Evolutionary conservation across 2,888 invertebrate genomes (phyloP).

Genomic region (Hirtodrosophila trivittata): DNA sequence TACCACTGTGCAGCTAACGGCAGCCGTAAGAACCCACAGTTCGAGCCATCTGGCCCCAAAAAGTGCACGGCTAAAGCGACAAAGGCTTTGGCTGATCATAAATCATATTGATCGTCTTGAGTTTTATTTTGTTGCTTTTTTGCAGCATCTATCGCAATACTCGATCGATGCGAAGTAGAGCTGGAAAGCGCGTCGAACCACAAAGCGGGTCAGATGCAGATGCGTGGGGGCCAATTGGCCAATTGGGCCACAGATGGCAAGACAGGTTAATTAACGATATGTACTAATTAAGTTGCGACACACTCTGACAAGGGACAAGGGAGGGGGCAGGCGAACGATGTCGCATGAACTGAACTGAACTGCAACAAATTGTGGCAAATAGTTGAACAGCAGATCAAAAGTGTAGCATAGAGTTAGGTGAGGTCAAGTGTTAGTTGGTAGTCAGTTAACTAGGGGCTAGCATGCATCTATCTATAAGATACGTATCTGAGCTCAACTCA

Average conservation of each 20-base stretch:
- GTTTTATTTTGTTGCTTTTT: too few relatives aligned
- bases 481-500: slow-evolving; percentile 63
- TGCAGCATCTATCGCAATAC: too few relatives aligned
- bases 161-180: not conserved
- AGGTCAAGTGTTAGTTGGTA: slow-evolving; percentile 3
- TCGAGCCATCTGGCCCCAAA: too few relatives aligned
- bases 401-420: too few relatives aligned
- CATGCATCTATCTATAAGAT: not conserved
- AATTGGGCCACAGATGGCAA: slow-evolving; percentile 69
- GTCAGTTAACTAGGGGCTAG: slow-evolving; percentile 5
- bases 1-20: too few relatives aligned
- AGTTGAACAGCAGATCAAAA: too few relatives aligned
- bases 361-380: too few relatives aligned
- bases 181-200: slow-evolving; percentile 13
- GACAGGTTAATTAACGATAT: slow-evolving; percentile 72
- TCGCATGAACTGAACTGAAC: too few relatives aligned
- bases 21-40: too few relatives aligned
- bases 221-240: slow-evolving; percentile 75
- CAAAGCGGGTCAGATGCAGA: slow-evolving; percentile 66
- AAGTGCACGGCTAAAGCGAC: not conserved
- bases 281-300: slow-evolving; percentile 63
- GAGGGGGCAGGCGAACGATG: not conserved
- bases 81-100: slow-evolving; percentile 23
- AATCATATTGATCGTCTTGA: slow-evolving; percentile 45
- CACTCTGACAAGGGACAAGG: slow-evolving; percentile 20